phyloP scores from a whole-genome alignment of 2,113 vertebrate genomes.

The Prietella phreatophila region DNA sequence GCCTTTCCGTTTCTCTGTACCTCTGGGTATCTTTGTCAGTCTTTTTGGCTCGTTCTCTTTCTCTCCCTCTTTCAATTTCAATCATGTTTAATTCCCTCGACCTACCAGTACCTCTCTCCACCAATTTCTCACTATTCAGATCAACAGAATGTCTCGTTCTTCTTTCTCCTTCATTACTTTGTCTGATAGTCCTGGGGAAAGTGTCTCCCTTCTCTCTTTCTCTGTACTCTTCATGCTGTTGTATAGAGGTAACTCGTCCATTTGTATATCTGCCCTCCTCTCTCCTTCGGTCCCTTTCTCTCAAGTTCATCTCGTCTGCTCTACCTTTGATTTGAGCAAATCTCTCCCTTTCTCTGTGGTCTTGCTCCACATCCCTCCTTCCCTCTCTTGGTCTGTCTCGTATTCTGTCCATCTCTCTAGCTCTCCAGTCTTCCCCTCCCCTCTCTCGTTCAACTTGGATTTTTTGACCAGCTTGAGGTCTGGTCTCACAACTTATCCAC shows the following conservation, averaged over 20 bases:
- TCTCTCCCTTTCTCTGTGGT: constrained; percentile 47
- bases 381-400: constrained; percentile 48
- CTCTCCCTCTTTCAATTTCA: constrained; percentile 44
- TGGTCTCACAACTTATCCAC: constrained; percentile 60
- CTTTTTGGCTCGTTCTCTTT: constrained; percentile 42
- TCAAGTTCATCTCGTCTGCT: constrained; percentile 56
- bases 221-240: constrained; percentile 30
- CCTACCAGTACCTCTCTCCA: constrained; percentile 26
- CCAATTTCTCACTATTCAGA: constrained; percentile 26
- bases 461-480: constrained; percentile 56
- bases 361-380: constrained; percentile 53
- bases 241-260: constrained; percentile 42
- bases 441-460: constrained; percentile 54
- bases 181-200: constrained; percentile 63
- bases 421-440: constrained; percentile 58
- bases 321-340: constrained; percentile 32
- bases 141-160: constrained; percentile 11
- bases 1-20: constrained; percentile 48
- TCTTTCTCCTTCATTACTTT: constrained; percentile 41
- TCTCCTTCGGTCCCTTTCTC: constrained; percentile 45
- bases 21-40: constrained; percentile 46
- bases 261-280: constrained; percentile 50
- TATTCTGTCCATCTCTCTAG: constrained; percentile 56
- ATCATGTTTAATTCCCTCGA: constrained; percentile 1
- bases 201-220: constrained; percentile 65